phyloP scores from a whole-genome alignment of 2,797 vertebrate genomes.

The Dermochelys coriacea region DNA sequence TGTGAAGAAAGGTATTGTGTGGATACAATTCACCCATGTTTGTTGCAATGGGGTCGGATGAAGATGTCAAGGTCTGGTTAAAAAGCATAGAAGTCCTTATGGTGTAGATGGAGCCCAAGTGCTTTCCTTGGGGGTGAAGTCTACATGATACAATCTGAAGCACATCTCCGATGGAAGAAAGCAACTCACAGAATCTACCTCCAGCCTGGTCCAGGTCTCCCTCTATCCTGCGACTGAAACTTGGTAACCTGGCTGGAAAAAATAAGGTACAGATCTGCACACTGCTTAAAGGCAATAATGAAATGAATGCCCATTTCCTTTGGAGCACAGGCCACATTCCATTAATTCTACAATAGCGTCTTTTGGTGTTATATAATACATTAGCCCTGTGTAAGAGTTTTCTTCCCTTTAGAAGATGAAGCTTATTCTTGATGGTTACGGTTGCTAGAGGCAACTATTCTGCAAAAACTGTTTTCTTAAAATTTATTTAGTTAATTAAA shows the following conservation, averaged over 20 bases:
- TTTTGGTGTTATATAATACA: conserved; percentile 24
- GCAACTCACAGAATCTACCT: conserved; percentile 1
- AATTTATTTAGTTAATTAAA: conserved; percentile 83
- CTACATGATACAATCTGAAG: not conserved
- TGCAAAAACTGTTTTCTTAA: conserved; percentile 73
- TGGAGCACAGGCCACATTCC: not conserved
- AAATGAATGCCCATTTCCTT: conserved; percentile 39
- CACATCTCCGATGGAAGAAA: conserved; percentile 12
- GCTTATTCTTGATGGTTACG: conserved; percentile 53
- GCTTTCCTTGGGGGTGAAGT: not conserved
- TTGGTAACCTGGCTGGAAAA: conserved; percentile 62
- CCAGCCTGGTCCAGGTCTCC: conserved; percentile 1
- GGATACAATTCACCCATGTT: fast-evolving
- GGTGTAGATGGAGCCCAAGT: not conserved
- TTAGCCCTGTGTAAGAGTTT: conserved; percentile 44
- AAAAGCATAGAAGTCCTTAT: not conserved
- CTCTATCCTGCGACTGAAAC: conserved; percentile 19
- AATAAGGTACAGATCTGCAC: conserved; percentile 32
- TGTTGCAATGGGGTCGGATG: not conserved
- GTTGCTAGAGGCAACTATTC: conserved; percentile 74
- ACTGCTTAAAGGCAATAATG: conserved; percentile 52
- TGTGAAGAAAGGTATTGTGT: fast-evolving
- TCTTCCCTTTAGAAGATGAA: conserved; percentile 62
- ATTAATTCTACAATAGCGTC: conserved; percentile 1
- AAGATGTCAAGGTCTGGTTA: not conserved